phyloP scores from a whole-genome alignment of 1,140 invertebrate species.

The Colletes latitarsis region DNA sequence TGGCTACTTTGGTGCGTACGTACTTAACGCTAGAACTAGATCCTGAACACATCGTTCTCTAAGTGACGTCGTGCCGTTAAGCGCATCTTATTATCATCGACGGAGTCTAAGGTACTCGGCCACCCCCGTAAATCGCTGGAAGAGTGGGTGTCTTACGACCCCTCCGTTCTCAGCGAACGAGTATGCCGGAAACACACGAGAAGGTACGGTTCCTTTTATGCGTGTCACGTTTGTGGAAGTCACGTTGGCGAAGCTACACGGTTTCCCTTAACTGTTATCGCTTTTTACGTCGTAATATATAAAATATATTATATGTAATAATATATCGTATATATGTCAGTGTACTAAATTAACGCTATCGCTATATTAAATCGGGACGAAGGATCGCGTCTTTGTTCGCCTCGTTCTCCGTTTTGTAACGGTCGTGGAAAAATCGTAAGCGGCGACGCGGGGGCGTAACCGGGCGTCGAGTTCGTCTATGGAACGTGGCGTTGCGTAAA shows the following conservation, averaged over 20 bases:
- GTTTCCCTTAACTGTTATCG: background rate
- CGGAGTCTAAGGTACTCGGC: slow-evolving; percentile 46
- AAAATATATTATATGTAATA: slow-evolving; percentile 43
- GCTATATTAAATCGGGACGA: slow-evolving; percentile 24
- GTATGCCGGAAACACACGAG: background rate
- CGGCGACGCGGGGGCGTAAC: background rate
- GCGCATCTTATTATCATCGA: slow-evolving; percentile 64
- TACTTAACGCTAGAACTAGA: slow-evolving; percentile 64
- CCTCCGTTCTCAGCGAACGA: background rate
- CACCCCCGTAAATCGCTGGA: no score
- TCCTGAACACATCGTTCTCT: slow-evolving; percentile 66
- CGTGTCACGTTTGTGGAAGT: background rate
- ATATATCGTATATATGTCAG: slow-evolving; percentile 36
- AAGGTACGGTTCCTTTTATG: background rate
- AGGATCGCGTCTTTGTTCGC: background rate
- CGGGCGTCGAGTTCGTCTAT: background rate
- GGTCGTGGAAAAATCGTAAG: background rate
- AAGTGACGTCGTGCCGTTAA: slow-evolving; percentile 56
- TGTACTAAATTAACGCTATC: slow-evolving; percentile 20
- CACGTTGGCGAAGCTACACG: slow-evolving; percentile 35
- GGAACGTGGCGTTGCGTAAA: background rate
- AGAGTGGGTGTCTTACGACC: no score
- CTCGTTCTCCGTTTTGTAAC: background rate
- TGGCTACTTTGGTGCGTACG: slow-evolving; percentile 36
- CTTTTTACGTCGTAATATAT: slow-evolving; percentile 19